Base-by-base conservation (phyloP, 2,888 invertebrate genomes). In the Rhamnusium bicolor region DNA sequence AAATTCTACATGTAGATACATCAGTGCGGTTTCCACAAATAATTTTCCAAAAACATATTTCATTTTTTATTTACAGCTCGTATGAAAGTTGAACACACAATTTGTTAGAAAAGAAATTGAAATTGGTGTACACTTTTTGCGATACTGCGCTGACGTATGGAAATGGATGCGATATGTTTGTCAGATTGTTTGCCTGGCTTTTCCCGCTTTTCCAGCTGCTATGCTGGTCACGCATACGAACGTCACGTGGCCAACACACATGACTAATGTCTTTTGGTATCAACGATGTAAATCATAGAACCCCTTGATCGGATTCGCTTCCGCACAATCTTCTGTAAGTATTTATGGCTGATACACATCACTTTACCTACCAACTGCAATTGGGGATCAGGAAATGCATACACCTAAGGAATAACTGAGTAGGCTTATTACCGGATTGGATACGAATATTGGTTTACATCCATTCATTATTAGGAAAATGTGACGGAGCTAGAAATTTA, bases 191-290 rank as follows among this genome's bases (percentile, higher is more conserved):
- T 19, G 32, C 18, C 47, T 1, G 61, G 62, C 40, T 14, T 58
- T 67, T 56, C 10, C 71, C 51, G 47, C 46, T 62, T 46, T 54
- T 53, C 62, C 46, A 19, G 46, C 29, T 49, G 60, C 47, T 66
- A 80, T 80, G 77, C 80, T 62, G 79, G 77, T 80, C 80, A 80
- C 80, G 80, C 72, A 74, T 71, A 70, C 60, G 56, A 60, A 77
- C 78, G 73, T 80, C 80, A 80, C 79, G 80, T 80, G 80, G 79
- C 74, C 67, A 65, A 49, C 74, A 73, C 78, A 80, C 73, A 80
- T 80, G 80, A 80, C 79, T 80, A 79, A 80, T 80, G 80, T 79
- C 79, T 80, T 80, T 79, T 53, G 61, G 77, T 79, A 80, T 80
- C 80, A 80, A 72, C 74, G 74, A 79, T 80, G 80, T 80, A 80